Evolutionary conservation across 2,797 vertebrate species (phyloP), one percentile per base, ranked within the genome.

Genomic region (Loriculus beryllinus): DNA sequence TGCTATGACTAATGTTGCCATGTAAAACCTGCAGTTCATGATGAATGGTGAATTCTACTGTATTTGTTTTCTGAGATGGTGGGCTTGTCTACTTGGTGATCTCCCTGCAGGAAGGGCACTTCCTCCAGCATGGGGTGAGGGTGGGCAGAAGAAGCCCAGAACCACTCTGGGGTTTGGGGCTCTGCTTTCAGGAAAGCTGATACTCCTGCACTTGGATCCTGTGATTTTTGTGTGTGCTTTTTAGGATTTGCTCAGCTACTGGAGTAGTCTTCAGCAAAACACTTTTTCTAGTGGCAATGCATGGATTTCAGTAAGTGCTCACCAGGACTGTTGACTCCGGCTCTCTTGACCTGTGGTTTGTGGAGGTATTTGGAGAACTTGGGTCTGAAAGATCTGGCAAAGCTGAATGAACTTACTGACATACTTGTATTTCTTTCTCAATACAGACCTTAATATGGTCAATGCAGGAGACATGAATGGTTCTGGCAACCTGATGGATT

Each of bases 401-500:
- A 48, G 39, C 62, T 33, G 40, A 35, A 26, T 28, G 18, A 20
- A 40, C 62, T 51, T 52, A n/a, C 33, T 83, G 84, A 45, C 25
- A 6, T 59, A 11, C 20, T 79, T 87, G 19, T 26, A 91, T 91
- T 93, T 69, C 13, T 35, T 35, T 65, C 28, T 70, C 5, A 40
- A 5, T 22, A 37, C 90, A 98, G 98, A 96, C 76, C 94, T 97
- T 97, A 97, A 97, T 59, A 98, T 98, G 98, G 99, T 99, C 92
- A 98, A 98, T 97, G 98, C 98, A 5, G 98, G 98, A 97, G 99
- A 98, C 69, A 98, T 99, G 98, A 99, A 99, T 13, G 98, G 98
- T 43, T 97, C 99, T 14, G 99, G 98, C 18, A 99, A 99, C 97
- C 96, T 99, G 87, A 99, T 99, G 99, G 99, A 99, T 96, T 99